phyloP scores from a whole-genome alignment of 2,113 vertebrate genomes.

The Alligator sinensis region DNA sequence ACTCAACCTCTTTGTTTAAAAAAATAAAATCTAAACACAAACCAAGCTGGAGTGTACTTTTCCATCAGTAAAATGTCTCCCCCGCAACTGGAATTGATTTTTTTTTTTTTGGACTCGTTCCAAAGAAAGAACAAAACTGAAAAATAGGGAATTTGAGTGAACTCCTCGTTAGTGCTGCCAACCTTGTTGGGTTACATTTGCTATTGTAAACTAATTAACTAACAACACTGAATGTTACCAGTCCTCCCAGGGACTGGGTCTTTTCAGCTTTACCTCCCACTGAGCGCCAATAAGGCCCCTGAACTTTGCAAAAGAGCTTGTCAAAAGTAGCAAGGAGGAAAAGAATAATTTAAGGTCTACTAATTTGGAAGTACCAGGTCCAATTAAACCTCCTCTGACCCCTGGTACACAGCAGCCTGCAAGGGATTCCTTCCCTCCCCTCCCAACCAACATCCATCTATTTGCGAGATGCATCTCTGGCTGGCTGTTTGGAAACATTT shows the following conservation, averaged over 20 bases:
- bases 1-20: background rate
- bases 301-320: slow-evolving; percentile 52
- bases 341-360: background rate
- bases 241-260: slow-evolving; percentile 2
- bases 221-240: background rate
- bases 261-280: background rate
- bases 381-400: slow-evolving; percentile 45
- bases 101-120: background rate
- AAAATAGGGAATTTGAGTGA: background rate
- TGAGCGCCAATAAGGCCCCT: slow-evolving; percentile 50
- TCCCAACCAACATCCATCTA: background rate
- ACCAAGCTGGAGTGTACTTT: background rate
- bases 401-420: background rate
- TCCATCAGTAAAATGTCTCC: background rate
- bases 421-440: background rate
- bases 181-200: background rate
- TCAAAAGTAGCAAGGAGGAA: background rate
- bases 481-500: background rate
- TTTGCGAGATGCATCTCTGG: background rate
- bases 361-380: slow-evolving; percentile 38
- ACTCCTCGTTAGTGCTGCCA: background rate
- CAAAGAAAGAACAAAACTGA: background rate
- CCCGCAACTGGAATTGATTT: background rate
- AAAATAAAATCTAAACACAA: background rate
- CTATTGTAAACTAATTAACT: slow-evolving; percentile 24